These are phyloP conservation scores for Nomada ferruginata DNA, from an alignment of 2,888 invertebrate species.

Conservation along the genomic window DNA sequence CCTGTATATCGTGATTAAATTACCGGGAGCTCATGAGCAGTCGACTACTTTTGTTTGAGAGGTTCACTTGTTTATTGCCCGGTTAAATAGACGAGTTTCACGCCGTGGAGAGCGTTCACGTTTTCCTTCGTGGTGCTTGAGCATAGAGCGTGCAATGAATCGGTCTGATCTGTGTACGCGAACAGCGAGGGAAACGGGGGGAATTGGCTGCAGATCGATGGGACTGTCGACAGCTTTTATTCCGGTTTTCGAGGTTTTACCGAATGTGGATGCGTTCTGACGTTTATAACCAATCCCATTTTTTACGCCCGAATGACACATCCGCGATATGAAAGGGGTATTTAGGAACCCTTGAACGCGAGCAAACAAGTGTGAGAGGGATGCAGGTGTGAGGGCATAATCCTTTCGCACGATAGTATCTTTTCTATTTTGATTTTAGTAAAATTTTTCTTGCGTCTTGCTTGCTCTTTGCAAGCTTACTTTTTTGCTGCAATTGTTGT, in stretches of 20 bases:
- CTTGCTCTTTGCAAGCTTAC: no score
- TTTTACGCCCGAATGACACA: constrained; percentile 17
- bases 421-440: no score
- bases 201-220: constrained; percentile 35
- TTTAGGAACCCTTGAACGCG: neutral
- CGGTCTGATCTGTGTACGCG: constrained; percentile 3
- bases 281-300: constrained; percentile 35
- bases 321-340: neutral
- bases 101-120: neutral
- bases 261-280: constrained; percentile 20
- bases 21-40: no score
- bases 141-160: constrained; percentile 14
- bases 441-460: no score
- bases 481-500: no score
- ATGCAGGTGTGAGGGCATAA: neutral
- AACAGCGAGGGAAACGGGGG: neutral
- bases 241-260: constrained; percentile 17
- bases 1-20: no score
- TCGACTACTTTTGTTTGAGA: no score
- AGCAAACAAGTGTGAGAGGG: neutral
- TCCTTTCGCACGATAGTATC: no score
- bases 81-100: constrained; percentile 9
- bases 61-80: constrained; percentile 16
- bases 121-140: constrained; percentile 9
- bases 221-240: constrained; percentile 36